These are phyloP conservation scores for Herpailurus yagouaroundi DNA, from an alignment of 2,113 vertebrate species.

Conservation along the genomic window DNA sequence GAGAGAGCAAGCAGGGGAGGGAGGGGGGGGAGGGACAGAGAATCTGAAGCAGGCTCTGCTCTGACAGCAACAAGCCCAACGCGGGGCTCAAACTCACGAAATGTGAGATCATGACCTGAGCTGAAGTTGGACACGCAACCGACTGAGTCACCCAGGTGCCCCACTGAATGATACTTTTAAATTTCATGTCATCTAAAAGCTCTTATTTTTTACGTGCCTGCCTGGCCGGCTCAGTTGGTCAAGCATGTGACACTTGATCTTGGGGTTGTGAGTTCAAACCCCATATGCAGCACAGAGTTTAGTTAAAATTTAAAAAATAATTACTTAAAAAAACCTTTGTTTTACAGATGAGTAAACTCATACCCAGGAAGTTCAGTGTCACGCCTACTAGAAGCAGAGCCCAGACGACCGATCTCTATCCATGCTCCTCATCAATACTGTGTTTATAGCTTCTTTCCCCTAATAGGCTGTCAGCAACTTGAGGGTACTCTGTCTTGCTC, in stretches of 20 bases:
- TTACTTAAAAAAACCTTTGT: neutral
- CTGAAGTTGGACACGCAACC: too few species aligned
- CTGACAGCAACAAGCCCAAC: too few species aligned
- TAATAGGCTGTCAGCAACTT: neutral
- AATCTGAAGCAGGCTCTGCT: too few species aligned
- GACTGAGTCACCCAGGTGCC: too few species aligned
- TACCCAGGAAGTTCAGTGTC: neutral
- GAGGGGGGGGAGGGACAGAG: too few species aligned
- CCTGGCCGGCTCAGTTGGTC: neutral
- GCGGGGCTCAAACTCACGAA: too few species aligned
- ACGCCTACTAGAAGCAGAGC: neutral
- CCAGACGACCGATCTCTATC: neutral
- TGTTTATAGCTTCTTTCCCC: neutral
- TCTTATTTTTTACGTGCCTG: neutral
- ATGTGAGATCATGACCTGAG: too few species aligned
- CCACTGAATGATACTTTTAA: neutral
- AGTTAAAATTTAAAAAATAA: neutral
- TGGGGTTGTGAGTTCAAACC: neutral
- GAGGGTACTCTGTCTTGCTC: neutral
- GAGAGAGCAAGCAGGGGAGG: too few species aligned
- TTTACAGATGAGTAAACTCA: slow-evolving; percentile 17
- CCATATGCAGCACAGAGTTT: neutral
- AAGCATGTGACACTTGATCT: neutral
- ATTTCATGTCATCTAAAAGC: neutral
- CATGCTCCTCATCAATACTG: neutral